These are phyloP conservation scores for Halyomorpha halys DNA, from an alignment of 1,140 invertebrate species.

Conservation along the genomic window DNA sequence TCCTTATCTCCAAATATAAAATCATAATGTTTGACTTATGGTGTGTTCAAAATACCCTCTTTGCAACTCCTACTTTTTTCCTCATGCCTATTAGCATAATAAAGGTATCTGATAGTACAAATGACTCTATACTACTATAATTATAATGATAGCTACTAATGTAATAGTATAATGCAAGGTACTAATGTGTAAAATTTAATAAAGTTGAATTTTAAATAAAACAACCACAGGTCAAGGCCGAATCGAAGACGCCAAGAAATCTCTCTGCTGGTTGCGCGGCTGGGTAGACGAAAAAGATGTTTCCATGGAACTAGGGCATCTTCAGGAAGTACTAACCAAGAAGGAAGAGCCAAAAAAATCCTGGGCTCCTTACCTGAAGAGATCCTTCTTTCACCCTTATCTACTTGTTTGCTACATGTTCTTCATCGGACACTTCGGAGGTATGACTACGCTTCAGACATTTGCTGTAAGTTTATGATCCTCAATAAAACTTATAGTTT, in stretches of 20 bases:
- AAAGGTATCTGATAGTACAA: too few species aligned
- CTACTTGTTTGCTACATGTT: slow-evolving; percentile 50
- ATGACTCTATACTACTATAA: too few species aligned
- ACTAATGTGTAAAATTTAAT: too few species aligned
- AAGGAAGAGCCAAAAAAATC: slow-evolving; percentile 28
- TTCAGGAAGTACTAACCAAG: slow-evolving; percentile 35
- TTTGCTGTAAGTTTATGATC: slow-evolving; percentile 45
- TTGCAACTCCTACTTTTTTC: too few species aligned
- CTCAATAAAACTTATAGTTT: too few species aligned
- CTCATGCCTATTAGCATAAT: too few species aligned
- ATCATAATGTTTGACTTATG: too few species aligned
- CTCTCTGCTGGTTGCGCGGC: slow-evolving; percentile 55
- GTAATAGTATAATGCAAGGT: too few species aligned
- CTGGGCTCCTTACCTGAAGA: slow-evolving; percentile 38
- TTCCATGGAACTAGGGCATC: slow-evolving; percentile 43
- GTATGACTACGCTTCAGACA: slow-evolving; percentile 56
- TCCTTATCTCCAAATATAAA: too few species aligned
- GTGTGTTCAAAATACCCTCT: too few species aligned
- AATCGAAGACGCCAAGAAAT: slow-evolving; percentile 39
- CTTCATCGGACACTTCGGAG: slow-evolving; percentile 58
- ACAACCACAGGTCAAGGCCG: slow-evolving; percentile 33
- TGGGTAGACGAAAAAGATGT: slow-evolving; percentile 46
- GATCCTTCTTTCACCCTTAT: slow-evolving; percentile 51
- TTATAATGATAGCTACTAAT: too few species aligned
- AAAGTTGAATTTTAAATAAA: too few species aligned